phyloP scores from a whole-genome alignment of 2,888 invertebrate species.

The Osmoderma eremita region DNA sequence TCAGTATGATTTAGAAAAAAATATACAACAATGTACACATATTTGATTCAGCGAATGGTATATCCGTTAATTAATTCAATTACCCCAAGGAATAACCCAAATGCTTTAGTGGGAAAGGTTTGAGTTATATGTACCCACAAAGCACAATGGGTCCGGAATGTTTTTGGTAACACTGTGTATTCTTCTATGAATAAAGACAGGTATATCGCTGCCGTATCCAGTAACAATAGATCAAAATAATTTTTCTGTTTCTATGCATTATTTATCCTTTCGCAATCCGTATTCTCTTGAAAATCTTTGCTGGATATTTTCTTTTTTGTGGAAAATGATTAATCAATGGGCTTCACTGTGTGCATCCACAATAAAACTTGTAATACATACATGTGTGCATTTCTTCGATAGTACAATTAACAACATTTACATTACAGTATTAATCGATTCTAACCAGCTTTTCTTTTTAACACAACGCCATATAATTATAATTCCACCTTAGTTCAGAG shows the following conservation, averaged over 20 bases:
- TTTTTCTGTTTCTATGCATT: neutral
- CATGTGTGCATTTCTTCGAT: slow-evolving; percentile 3
- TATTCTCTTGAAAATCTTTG: slow-evolving; percentile 3
- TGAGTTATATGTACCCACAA: too few relatives aligned
- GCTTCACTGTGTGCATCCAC: slow-evolving; percentile 3
- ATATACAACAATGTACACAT: too few relatives aligned
- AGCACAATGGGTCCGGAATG: too few relatives aligned
- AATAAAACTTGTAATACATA: slow-evolving; percentile 21
- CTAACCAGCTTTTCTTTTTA: neutral
- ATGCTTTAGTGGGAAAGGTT: too few relatives aligned
- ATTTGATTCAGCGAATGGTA: too few relatives aligned
- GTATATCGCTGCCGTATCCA: too few relatives aligned
- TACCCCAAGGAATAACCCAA: too few relatives aligned
- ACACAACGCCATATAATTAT: neutral
- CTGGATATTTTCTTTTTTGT: slow-evolving; percentile 16
- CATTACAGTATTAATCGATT: slow-evolving; percentile 12
- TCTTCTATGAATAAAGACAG: too few relatives aligned
- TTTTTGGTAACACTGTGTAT: too few relatives aligned
- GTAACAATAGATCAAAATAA: neutral
- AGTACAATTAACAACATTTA: slow-evolving; percentile 26
- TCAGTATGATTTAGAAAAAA: too few relatives aligned
- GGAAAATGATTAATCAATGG: slow-evolving; percentile 16
- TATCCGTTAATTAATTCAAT: too few relatives aligned
- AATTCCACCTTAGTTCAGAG: neutral
- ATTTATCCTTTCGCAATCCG: slow-evolving; percentile 13